Evolutionary conservation across 2,797 vertebrate species (phyloP).

Genomic region (Notamacropus eugenii): DNA sequence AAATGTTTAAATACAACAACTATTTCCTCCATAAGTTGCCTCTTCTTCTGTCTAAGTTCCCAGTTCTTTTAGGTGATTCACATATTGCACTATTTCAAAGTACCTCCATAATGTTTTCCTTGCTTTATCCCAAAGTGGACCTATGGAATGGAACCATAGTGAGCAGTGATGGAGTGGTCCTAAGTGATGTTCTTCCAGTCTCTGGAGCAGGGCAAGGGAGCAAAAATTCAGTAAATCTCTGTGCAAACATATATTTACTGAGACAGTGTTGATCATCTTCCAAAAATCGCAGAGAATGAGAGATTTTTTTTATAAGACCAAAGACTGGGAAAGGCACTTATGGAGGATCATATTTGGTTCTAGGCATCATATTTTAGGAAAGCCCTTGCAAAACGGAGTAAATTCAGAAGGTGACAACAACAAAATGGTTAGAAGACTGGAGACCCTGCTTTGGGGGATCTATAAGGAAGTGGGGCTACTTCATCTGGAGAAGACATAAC

Average conservation of each 20-base stretch:
- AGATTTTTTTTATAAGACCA: background rate
- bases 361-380: background rate
- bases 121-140: background rate
- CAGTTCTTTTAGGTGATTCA: background rate
- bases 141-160: background rate
- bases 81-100: background rate
- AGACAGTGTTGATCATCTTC: background rate
- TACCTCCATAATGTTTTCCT: background rate
- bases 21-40: background rate
- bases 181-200: background rate
- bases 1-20: background rate
- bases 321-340: background rate
- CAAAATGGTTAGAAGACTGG: background rate
- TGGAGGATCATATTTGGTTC: background rate
- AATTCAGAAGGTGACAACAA: background rate
- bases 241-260: background rate
- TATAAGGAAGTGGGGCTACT: background rate
- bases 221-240: background rate
- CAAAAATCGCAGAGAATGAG: background rate
- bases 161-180: background rate
- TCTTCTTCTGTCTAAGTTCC: background rate
- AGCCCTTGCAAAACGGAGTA: background rate
- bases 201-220: background rate
- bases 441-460: background rate
- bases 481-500: background rate